Conservation (phyloP, 2,888 invertebrate genomes). For the Cheilosia pagana region DNA sequence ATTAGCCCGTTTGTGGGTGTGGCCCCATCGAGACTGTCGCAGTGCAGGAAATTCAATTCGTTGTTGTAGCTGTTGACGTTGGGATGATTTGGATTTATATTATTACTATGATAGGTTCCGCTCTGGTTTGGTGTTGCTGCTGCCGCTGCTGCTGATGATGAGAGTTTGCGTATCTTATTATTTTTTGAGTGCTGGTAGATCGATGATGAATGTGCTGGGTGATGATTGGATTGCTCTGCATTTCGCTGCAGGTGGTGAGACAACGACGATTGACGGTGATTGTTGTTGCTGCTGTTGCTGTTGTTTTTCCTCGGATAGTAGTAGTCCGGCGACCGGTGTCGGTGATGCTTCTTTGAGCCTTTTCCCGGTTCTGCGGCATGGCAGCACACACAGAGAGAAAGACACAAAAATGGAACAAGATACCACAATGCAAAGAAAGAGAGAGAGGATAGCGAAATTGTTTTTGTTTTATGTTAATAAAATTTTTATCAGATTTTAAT, state of each 20-base stretch:
- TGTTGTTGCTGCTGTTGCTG: slow-evolving; percentile 69
- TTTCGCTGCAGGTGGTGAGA: slow-evolving; percentile 76
- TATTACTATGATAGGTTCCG: slow-evolving; percentile 66
- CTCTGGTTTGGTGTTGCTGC: slow-evolving; percentile 67
- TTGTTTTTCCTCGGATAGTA: slow-evolving; percentile 67
- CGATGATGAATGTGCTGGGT: slow-evolving; percentile 80
- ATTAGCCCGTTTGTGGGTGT: slow-evolving; percentile 77
- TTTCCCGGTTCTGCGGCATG: slow-evolving; percentile 75
- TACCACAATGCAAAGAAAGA: slow-evolving; percentile 69
- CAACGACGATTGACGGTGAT: slow-evolving; percentile 54
- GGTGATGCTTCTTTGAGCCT: slow-evolving; percentile 76
- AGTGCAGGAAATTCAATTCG: slow-evolving; percentile 76
- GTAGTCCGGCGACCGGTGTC: slow-evolving; percentile 75
- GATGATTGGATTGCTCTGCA: slow-evolving; percentile 79
- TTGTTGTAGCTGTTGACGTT: slow-evolving; percentile 69
- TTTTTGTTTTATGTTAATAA: slow-evolving; percentile 84
- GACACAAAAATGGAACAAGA: slow-evolving; percentile 64
- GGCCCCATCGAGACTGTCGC: slow-evolving; percentile 83
- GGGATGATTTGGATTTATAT: slow-evolving; percentile 73
- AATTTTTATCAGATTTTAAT: slow-evolving; percentile 83
- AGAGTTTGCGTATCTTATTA: slow-evolving; percentile 79
- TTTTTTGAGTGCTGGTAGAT: slow-evolving; percentile 80
- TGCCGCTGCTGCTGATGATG: slow-evolving; percentile 76
- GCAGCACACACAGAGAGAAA: slow-evolving; percentile 61
- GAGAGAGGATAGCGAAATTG: slow-evolving; percentile 81